Percentiles rank a stretch among this genome's conserved stretches.
phyloP scores from a whole-genome alignment of 2,113 vertebrate genomes.

The Clupea harengus region DNA sequence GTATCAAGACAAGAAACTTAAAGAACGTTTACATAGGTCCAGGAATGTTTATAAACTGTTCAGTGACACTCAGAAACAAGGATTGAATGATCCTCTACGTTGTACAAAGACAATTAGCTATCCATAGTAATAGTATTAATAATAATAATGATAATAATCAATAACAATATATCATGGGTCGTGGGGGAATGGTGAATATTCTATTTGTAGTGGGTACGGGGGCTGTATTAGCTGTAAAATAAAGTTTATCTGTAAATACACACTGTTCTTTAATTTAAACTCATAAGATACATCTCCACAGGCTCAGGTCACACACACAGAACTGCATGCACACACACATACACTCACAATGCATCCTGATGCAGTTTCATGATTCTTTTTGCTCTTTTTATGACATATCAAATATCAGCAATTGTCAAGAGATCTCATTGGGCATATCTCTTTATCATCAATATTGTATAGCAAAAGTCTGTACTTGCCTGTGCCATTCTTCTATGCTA shows the following conservation, averaged over 20 bases:
- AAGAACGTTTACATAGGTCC: slow-evolving; percentile 49
- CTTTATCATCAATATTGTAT: slow-evolving; percentile 6
- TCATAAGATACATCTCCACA: slow-evolving; percentile 36
- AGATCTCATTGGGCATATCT: slow-evolving; percentile 18
- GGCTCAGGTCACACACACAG: slow-evolving; percentile 20
- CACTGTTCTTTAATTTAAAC: slow-evolving; percentile 36
- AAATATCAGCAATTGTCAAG: background rate
- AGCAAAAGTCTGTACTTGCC: slow-evolving; percentile 19
- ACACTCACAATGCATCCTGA: background rate
- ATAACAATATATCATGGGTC: slow-evolving; percentile 75
- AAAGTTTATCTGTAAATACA: slow-evolving; percentile 60
- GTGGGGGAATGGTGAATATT: slow-evolving; percentile 69
- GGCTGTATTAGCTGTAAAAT: slow-evolving; percentile 58
- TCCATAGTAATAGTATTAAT: slow-evolving; percentile 68
- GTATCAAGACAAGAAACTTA: slow-evolving; percentile 58
- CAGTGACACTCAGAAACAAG: slow-evolving; percentile 29
- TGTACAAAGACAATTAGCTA: slow-evolving; percentile 75
- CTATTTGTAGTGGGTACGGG: slow-evolving; percentile 63
- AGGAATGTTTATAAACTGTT: slow-evolving; percentile 54
- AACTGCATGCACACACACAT: slow-evolving; percentile 9
- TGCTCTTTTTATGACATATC: slow-evolving; percentile 3
- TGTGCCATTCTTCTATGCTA: background rate
- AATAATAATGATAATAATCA: slow-evolving; percentile 45
- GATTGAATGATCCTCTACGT: slow-evolving; percentile 60
- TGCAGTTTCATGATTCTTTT: background rate